Evolutionary conservation across 1,140 invertebrate genomes (phyloP), one percentile per base, ranked within the genome.

Genomic region (Drosophila suzukii): DNA sequence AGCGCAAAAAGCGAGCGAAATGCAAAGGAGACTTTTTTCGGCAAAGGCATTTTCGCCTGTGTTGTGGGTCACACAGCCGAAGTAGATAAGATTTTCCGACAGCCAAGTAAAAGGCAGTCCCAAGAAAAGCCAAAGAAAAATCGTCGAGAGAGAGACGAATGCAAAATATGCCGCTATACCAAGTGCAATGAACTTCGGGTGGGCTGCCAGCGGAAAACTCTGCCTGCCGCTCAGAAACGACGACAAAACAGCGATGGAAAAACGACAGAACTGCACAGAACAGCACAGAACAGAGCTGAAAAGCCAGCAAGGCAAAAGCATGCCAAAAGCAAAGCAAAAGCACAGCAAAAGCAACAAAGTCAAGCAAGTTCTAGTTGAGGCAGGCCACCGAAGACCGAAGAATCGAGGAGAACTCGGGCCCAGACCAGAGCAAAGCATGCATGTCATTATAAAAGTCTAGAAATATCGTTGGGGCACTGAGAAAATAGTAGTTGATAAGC

Each of bases 311-410:
- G 38, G 59, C 63, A 43, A 50, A 43, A 17, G 65, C 65, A 20
- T 2, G 27, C 1, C 27, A 27, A 66, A 55, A 62, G 60, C 57
- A 38, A 44, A 46, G 20, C 34, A 66, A 47, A 66, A 46, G 43
- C 43, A 44, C 43, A 15, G 15, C 43, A 44, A 53, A 46, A 47
- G 72, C 81, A 51, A 60, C 75, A 72, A 89, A 89, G 79, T 89
- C 84, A 88, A 88, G 84, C 80, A 89, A 89, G 84, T 88, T 88
- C 84, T 88, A 88, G 84, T 88, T 88, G 84, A 89, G 84, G 84
- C 84, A 88, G 83, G 65, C 79, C 53, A 43, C 32, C 32, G 60
- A 65, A 49, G 44, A 30, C 46, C 60, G 36, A 32, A 41, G 59
- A 61, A 47, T 36, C 36, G 65, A 59, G 61, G 17, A 67, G 34